A percentile compares a stretch with the other conserved stretches of the same genome.
Evolutionary conservation across 2,797 vertebrate species (phyloP).

Genomic region (Chloroceryle amazona): DNA sequence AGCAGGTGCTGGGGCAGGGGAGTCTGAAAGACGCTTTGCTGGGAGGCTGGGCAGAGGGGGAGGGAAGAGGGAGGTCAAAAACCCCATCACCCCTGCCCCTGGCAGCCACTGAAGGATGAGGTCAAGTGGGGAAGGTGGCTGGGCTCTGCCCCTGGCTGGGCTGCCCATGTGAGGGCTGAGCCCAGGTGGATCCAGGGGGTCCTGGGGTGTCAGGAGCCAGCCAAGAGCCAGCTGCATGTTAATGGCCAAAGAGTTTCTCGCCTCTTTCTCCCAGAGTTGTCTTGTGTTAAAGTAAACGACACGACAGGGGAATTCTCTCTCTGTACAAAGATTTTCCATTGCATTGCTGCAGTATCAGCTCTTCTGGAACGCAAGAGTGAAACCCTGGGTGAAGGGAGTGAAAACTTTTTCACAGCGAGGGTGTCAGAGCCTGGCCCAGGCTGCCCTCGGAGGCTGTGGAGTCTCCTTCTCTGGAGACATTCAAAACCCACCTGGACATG

Average conservation of each 20-base stretch:
- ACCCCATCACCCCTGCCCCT: background rate
- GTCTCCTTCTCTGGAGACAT: too few relatives aligned
- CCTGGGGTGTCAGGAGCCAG: background rate
- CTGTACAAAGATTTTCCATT: background rate
- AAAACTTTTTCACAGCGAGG: too few relatives aligned
- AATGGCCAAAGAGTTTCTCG: accelerated
- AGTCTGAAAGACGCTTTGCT: background rate
- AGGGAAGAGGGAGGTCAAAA: background rate
- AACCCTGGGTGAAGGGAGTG: background rate
- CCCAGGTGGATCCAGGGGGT: background rate
- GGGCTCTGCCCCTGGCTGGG: background rate
- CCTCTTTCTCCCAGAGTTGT: background rate
- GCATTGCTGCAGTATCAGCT: background rate
- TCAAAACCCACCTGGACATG: too few relatives aligned
- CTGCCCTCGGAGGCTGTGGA: too few relatives aligned
- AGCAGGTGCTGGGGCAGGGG: too few relatives aligned
- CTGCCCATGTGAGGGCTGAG: background rate
- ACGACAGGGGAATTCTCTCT: accelerated
- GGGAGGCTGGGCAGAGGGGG: background rate
- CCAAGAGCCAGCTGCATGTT: accelerated
- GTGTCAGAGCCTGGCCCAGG: too few relatives aligned
- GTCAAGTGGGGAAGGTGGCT: background rate
- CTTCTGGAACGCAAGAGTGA: background rate
- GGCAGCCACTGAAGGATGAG: background rate
- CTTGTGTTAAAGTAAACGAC: background rate